phyloP scores from a whole-genome alignment of 2,113 vertebrate genomes.

The Pachypanchax playfairii region DNA sequence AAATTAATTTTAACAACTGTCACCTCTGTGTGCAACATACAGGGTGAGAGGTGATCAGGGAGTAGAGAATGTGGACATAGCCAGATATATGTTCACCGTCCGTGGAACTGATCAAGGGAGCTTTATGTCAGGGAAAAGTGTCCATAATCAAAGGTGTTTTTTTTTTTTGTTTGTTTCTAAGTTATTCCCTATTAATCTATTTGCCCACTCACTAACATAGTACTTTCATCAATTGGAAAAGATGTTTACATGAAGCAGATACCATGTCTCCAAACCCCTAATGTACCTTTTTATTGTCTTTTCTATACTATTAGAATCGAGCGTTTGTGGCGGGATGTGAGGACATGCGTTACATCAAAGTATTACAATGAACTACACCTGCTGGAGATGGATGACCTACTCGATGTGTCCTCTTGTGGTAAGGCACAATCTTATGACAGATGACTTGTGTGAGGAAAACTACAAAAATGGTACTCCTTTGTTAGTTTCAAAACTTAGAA shows the following conservation, averaged over 20 bases:
- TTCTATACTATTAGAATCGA: not conserved
- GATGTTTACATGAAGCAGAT: not conserved
- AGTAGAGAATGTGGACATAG: too few species aligned
- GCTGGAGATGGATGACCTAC: not conserved
- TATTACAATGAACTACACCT: not conserved
- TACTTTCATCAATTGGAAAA: not conserved
- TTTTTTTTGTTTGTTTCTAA: too few species aligned
- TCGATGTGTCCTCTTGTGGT: not conserved
- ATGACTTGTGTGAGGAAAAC: not conserved
- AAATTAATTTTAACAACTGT: too few species aligned
- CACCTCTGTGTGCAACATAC: not conserved
- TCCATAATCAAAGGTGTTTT: too few species aligned
- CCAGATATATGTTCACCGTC: too few species aligned
- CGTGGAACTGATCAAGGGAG: too few species aligned
- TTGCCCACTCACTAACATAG: too few species aligned
- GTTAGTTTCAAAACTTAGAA: too few species aligned
- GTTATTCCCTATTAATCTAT: too few species aligned
- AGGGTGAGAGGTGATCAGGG: not conserved
- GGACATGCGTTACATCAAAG: not conserved
- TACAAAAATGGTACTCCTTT: not conserved
- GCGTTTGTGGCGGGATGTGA: conserved; percentile 1
- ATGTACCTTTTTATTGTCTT: not conserved
- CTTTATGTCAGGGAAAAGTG: too few species aligned
- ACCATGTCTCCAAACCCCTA: not conserved
- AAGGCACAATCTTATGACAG: too few species aligned